Evolutionary conservation across 1,140 invertebrate genomes (phyloP), one percentile per base, ranked within the genome.

Genomic region (Megathymus violae): DNA sequence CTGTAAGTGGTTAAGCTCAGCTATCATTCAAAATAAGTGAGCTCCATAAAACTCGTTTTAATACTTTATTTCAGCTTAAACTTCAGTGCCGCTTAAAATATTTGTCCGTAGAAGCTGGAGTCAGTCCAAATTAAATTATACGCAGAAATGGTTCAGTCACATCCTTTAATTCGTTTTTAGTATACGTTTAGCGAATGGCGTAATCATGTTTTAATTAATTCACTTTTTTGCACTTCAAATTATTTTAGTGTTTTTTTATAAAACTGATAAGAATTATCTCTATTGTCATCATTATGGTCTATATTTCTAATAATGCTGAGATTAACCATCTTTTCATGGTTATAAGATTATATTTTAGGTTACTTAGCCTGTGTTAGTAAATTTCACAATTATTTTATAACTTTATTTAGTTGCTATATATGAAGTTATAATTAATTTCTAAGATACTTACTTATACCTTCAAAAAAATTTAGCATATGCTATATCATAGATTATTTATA

Each of bases 51-150:
- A 82, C 80, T 83, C 77, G 69, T 82, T 87, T 84, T 86, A 80
- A 85, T 88, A 87, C 78, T 85, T 88, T 87, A 88, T 88, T 85
- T 83, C 69, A 80, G 81, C 78, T 87, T 83, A 82, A 89, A 82
- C 80, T 88, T 85, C 73, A 74, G 74, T 81, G 66, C 71, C 80
- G 79, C 77, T 87, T 83, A 86, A 89, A 87, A 85, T 80, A 85
- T 86, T 84, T 86, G 74, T 77, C 79, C 73, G 78, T 64, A 54
- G 72, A 76, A 79, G 65, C 74, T 89, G 85, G 82, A 82, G 67
- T 74, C 54, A 68, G 65, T 87, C 85, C 81, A 88, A 88, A 87
- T 89, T 88, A 80, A 83, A 89, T 89, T 87, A 85, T 78, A 78
- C 80, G 74, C 72, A 74, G 77, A 76, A 77, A 81, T 76, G 75